Base-by-base conservation (phyloP, 2,888 invertebrate genomes). In the Congeria kusceri region DNA sequence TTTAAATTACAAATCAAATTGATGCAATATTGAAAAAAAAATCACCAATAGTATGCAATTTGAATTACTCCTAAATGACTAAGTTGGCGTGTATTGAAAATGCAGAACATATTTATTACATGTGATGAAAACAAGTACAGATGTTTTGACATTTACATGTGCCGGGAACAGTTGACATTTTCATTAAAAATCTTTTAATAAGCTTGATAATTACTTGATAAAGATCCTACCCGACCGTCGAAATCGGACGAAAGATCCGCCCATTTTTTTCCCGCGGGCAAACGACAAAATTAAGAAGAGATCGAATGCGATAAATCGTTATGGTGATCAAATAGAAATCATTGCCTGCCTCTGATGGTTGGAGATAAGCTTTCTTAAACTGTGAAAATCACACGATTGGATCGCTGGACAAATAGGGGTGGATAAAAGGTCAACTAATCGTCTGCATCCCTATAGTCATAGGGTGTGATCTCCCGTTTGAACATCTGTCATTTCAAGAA, bases 301-400 rank as follows among this genome's bases (percentile, higher is more conserved):
- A 78, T 78, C 65, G 61, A 71, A 64, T 58, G 71, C 49, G 81
- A 81, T 81, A 82, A 53, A 53, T 53, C 25, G 71, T 61, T 66
- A 66, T 62, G 65, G 77, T 73, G 69, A 64, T 75, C 75, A 69
- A 77, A 56, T 76, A 56, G 20, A 47, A 62, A 70, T 77, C 70
- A 81, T 72, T 64, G 65, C 57, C 61, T 59, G 67, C 65, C 65
- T 58, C 28, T 59, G 78, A 76, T 78, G 46, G 46, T 39, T 25
- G 56, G 4, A 28, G 82, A 78, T 82, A 82, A 82, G 82, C 53
- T 59, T 64, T 49, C 64, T 49, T 63, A 63, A 75, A 76, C 75
- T 67, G 64, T 66, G 69, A 66, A 73, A 78, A 56, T 76, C 72
- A 69, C 77, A 72, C 82, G 65, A 82, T 82, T 82, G 82, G 82